A percentile compares a stretch with the other conserved stretches of the same genome.
Conservation (phyloP, 2,797 vertebrate species). For the Monodelphis domestica region DNA sequence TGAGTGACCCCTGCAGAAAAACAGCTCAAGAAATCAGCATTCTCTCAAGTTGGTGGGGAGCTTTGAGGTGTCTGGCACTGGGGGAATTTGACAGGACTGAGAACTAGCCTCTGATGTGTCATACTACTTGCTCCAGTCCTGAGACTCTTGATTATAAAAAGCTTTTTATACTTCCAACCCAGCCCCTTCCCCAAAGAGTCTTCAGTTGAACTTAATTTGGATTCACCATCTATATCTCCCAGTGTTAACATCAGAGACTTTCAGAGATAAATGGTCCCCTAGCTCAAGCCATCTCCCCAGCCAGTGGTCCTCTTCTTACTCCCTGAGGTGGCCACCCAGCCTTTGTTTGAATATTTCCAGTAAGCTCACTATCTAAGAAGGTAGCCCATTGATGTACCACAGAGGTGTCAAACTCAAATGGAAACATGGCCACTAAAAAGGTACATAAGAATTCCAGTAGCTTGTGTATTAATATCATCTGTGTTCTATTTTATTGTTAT, state of each 20-base stretch:
- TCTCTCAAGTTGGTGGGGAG: background rate
- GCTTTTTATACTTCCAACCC: background rate
- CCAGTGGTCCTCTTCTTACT: background rate
- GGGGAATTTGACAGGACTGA: background rate
- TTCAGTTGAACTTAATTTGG: background rate
- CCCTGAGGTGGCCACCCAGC: background rate
- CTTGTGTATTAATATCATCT: background rate
- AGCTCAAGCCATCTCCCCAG: background rate
- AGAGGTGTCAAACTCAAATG: background rate
- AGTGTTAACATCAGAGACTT: background rate
- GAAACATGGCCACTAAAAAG: background rate
- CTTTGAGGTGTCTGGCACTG: background rate
- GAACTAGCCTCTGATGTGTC: background rate
- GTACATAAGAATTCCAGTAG: background rate
- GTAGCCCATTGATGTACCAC: background rate
- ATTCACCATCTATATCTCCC: background rate
- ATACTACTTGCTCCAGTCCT: background rate
- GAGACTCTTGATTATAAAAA: background rate
- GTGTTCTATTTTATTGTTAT: background rate
- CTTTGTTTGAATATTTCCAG: background rate
- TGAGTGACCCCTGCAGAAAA: background rate
- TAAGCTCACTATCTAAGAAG: background rate
- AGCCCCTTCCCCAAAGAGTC: background rate
- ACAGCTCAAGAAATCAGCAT: background rate
- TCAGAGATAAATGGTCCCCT: background rate